Conservation (phyloP, 2,113 vertebrate species). For the Piaya cayana region DNA sequence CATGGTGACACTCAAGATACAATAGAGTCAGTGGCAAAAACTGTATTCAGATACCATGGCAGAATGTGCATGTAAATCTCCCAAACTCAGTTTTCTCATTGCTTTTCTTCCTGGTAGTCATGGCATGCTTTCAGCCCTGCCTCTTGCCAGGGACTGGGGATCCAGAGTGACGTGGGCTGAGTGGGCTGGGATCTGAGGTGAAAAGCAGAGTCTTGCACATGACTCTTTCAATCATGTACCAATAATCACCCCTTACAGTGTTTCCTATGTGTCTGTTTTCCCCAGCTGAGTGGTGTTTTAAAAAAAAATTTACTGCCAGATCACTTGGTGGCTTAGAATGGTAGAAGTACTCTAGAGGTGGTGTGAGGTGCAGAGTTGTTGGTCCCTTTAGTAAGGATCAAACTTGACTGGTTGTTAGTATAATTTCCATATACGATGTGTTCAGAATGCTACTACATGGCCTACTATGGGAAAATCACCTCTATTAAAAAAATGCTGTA, state of each 20-base stretch:
- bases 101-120: neutral
- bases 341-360: neutral
- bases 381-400: neutral
- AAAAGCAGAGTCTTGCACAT: neutral
- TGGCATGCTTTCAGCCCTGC: neutral
- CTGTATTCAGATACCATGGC: neutral
- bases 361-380: neutral
- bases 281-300: neutral
- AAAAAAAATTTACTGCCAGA: neutral
- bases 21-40: neutral
- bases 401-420: neutral
- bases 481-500: neutral
- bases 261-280: neutral
- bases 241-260: neutral
- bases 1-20: neutral
- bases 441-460: neutral
- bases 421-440: neutral
- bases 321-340: neutral
- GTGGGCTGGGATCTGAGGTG: neutral
- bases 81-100: fast-evolving
- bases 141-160: fast-evolving
- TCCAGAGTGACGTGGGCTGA: neutral
- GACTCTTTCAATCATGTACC: neutral
- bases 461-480: neutral
- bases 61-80: neutral